These are phyloP conservation scores for Euzetes globulus DNA, from an alignment of 2,888 invertebrate species.

Conservation along the genomic window DNA sequence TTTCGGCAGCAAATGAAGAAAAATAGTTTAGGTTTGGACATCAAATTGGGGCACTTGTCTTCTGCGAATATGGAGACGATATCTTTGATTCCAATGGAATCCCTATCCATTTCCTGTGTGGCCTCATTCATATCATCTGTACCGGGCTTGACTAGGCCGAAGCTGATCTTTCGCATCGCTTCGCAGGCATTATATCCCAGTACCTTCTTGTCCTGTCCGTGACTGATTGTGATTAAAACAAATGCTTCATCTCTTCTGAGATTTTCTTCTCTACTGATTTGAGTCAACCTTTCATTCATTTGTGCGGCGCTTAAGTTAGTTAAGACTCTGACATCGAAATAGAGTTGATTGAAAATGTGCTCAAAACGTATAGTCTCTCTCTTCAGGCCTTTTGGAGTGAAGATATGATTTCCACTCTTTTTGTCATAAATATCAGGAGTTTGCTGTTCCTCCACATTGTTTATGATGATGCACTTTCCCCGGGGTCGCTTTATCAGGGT, in stretches of 20 bases:
- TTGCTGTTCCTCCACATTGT: background rate
- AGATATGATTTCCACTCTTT: background rate
- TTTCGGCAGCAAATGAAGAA: background rate
- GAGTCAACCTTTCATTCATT: background rate
- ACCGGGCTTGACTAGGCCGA: background rate
- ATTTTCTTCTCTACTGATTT: background rate
- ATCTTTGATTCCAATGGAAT: background rate
- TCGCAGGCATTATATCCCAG: background rate
- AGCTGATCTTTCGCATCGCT: background rate
- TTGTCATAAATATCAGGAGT: too few species aligned
- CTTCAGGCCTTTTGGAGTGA: background rate
- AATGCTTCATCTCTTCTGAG: background rate
- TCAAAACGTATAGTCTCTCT: background rate
- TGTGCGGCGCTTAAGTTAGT: background rate
- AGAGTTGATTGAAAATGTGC: background rate
- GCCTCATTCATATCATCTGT: background rate
- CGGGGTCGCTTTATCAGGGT: background rate
- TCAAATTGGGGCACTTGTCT: background rate
- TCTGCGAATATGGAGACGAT: background rate
- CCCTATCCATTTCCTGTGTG: background rate
- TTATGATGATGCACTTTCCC: constrained; percentile 13
- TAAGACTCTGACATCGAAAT: background rate
- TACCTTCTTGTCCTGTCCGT: background rate
- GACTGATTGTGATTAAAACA: background rate
- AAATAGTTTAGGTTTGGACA: background rate